These are phyloP conservation scores for Stenodema calcarata DNA, from an alignment of 2,888 invertebrate species.

Conservation along the genomic window DNA sequence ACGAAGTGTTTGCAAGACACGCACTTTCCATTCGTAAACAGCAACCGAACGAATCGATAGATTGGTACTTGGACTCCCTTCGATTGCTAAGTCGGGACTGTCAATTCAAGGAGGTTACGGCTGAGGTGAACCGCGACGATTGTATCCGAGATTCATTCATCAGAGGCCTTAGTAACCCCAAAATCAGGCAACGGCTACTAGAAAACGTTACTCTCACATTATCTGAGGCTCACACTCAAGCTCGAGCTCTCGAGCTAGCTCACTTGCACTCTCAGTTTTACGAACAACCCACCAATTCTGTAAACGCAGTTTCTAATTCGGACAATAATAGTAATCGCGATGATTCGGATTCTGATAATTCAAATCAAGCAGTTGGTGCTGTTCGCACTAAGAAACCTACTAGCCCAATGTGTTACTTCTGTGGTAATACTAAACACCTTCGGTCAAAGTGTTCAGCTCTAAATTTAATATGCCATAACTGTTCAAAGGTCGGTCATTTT, in stretches of 20 bases:
- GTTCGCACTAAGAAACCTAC: not conserved
- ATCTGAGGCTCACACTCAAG: not conserved
- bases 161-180: too few species aligned
- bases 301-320: not conserved
- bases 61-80: too few species aligned
- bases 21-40: too few species aligned
- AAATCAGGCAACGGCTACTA: not conserved
- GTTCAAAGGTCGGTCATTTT: not conserved
- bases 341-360: not conserved
- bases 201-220: not conserved
- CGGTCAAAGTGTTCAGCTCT: not conserved
- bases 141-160: too few species aligned
- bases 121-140: too few species aligned
- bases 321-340: not conserved
- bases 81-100: too few species aligned
- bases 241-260: not conserved
- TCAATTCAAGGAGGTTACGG: too few species aligned
- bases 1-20: too few species aligned
- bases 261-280: not conserved
- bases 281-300: not conserved
- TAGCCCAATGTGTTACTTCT: not conserved
- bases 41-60: too few species aligned
- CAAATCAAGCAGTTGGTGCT: not conserved
- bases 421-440: not conserved
- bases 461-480: not conserved